Evolutionary conservation across 2,797 vertebrate genomes (phyloP).

Genomic region (Mormyrus hasselquistii): DNA sequence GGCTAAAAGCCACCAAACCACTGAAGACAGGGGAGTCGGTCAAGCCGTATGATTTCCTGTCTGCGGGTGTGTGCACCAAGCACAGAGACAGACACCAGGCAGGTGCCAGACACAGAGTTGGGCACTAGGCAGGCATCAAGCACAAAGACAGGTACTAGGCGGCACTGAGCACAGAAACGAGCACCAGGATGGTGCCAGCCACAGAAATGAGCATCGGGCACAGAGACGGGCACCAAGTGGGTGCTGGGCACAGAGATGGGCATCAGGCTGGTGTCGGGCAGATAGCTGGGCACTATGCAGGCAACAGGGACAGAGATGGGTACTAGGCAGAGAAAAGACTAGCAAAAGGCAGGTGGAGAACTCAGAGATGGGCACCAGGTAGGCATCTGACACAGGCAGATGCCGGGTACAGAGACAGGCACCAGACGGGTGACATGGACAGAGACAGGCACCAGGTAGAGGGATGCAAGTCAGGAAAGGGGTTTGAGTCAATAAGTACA

Average conservation of each 20-base stretch:
- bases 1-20: background rate
- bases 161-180: background rate
- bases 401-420: background rate
- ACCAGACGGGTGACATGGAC: background rate
- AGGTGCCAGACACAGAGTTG: background rate
- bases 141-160: too few relatives aligned
- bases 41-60: background rate
- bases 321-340: too few relatives aligned
- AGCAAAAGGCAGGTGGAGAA: too few relatives aligned
- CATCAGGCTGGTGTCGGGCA: too few relatives aligned
- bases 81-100: too few relatives aligned
- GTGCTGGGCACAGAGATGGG: too few relatives aligned
- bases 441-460: too few relatives aligned
- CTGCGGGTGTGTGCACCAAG: background rate
- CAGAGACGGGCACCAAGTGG: background rate
- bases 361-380: background rate
- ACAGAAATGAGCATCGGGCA: background rate
- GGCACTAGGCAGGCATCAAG: background rate
- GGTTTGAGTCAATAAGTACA: background rate
- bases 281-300: too few relatives aligned
- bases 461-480: background rate
- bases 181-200: background rate
- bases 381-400: background rate
- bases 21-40: background rate
- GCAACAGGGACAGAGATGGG: too few relatives aligned